Base-by-base conservation (phyloP, 1,140 invertebrate species). In the Philopotamus ludificatus region DNA sequence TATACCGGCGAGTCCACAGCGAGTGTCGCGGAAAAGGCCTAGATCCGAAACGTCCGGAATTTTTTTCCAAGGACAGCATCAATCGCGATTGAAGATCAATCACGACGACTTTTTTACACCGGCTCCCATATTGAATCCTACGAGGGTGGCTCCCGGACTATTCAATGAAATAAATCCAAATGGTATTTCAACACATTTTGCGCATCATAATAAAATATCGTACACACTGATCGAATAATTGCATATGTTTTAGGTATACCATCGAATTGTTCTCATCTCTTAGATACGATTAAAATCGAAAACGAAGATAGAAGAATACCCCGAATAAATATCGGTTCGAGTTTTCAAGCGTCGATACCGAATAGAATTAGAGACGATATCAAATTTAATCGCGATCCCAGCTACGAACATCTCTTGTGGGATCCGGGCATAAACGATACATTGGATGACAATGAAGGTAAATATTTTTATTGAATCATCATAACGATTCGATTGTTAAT, bases 61-160 rank as follows among this genome's bases (percentile, higher is more conserved):
- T 9, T 77, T 79, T 75, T 71, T 78, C 42, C 81, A 82, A 25
- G 75, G 73, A 0, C 71, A 74, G 2, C 74, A 74, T 25, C 85
- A 87, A 10, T 88, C 84, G 12, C 78, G 83, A 64, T 67, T 85
- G 53, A 78, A 83, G 44, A 81, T 81, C 39, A 81, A 82, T 3
- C 85, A 80, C 15, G 79, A 83, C 39, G 81, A 86, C 7, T 86
- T 87, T 49, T 96, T 94, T 73, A 98, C 94, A 0, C 94, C 95
- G 1, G 90, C 93, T 25, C 95, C 95, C 0, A 94, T 97, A 71
- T 78, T 98, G 10, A 92, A 92, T 74, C 95, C 95, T 0, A 89
- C 91, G 47, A 83, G 95, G 69, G 87, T 87, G 71, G 93, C 93
- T 3, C 85, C 89, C 0, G 95, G 95, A 0, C 78, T 97, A 0